Conservation (phyloP, 2,888 invertebrate species). For the Beris chalybata region DNA sequence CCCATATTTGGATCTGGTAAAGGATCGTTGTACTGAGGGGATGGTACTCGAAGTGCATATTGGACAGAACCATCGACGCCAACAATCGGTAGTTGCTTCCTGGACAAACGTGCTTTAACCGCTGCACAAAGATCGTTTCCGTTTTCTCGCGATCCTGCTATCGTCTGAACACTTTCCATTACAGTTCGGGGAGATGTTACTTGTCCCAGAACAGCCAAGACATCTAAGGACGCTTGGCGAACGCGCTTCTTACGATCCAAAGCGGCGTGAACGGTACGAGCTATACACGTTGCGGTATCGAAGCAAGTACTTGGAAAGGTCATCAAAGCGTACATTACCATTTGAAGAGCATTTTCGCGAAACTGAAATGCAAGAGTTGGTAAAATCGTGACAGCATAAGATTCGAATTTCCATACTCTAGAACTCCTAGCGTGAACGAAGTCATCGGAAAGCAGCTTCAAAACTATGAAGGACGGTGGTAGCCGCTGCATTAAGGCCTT, state of each 20-base stretch:
- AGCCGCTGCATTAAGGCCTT: conserved; percentile 57
- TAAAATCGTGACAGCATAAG: conserved; percentile 4
- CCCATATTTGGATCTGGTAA: conserved; percentile 55
- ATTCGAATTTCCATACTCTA: conserved; percentile 46
- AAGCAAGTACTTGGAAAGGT: conserved; percentile 79
- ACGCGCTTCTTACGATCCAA: conserved; percentile 71
- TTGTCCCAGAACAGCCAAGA: conserved; percentile 76
- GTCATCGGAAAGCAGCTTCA: conserved; percentile 54
- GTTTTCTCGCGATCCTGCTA: conserved; percentile 61
- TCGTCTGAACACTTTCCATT: conserved; percentile 64
- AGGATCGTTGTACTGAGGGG: conserved; percentile 42
- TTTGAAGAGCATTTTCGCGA: conserved; percentile 74
- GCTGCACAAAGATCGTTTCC: conserved; percentile 68
- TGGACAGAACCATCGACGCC: conserved; percentile 73
- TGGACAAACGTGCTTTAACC: conserved; percentile 72
- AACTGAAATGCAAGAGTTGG: conserved; percentile 56
- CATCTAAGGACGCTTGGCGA: conserved; percentile 77
- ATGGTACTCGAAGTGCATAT: conserved; percentile 69
- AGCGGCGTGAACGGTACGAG: conserved; percentile 54
- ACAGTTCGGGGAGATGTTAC: conserved; percentile 67
- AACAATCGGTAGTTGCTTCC: conserved; percentile 72
- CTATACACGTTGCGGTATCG: conserved; percentile 59
- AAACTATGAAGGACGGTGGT: conserved; percentile 55
- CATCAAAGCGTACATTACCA: conserved; percentile 74
- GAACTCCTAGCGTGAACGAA: conserved; percentile 56